phyloP scores from a whole-genome alignment of 2,797 vertebrate species.

The Chaenodraco wilsoni region DNA sequence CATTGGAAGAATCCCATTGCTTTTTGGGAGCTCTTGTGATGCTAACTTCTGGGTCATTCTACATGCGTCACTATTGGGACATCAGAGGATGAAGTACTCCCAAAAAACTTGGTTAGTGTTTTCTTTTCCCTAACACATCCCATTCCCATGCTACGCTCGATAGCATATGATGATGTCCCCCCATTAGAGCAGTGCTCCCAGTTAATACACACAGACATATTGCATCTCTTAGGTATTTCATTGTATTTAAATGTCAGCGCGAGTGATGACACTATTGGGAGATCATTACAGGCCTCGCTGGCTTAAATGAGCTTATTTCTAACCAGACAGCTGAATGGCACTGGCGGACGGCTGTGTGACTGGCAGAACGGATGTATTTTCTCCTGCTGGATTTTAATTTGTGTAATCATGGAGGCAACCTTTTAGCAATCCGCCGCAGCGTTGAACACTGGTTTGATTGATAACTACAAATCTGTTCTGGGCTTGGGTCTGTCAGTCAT shows the following conservation, averaged over 20 bases:
- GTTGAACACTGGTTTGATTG: conserved; percentile 49
- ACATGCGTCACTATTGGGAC: no score
- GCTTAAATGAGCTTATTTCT: conserved; percentile 53
- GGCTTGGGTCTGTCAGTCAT: conserved; percentile 28
- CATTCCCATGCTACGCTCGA: not conserved
- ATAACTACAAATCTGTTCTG: conserved; percentile 33
- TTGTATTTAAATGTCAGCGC: conserved; percentile 79
- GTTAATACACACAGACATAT: conserved; percentile 44
- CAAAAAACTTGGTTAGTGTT: not conserved
- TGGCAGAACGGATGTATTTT: conserved; percentile 55
- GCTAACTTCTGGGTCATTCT: no score
- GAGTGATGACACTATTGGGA: conserved; percentile 68
- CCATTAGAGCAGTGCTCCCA: conserved; percentile 28
- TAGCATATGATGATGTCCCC: conserved; percentile 3
- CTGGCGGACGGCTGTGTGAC: conserved; percentile 50
- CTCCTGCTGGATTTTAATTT: conserved; percentile 55
- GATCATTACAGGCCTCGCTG: conserved; percentile 61
- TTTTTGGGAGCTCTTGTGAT: no score
- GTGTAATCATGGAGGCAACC: conserved; percentile 55
- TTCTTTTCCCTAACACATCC: no score
- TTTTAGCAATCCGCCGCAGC: conserved; percentile 41
- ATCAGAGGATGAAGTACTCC: not conserved
- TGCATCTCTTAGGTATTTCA: conserved; percentile 72
- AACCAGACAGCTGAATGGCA: conserved; percentile 55
- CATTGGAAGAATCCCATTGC: no score